These are phyloP conservation scores for Augiades crinisus DNA, from an alignment of 2,888 invertebrate genomes.

Conservation along the genomic window DNA sequence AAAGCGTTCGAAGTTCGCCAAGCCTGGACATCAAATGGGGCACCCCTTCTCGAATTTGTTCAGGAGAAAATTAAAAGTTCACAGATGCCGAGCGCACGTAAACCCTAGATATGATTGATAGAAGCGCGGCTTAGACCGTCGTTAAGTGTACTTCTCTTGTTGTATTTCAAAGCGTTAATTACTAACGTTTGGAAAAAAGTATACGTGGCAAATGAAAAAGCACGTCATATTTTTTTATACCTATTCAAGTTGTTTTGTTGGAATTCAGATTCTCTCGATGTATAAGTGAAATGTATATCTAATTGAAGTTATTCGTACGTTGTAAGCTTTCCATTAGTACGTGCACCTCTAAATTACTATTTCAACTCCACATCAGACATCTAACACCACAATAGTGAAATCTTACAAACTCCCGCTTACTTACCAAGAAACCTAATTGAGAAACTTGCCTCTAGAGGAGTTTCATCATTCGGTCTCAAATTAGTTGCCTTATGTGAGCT, in stretches of 20 bases:
- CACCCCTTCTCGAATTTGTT: slow-evolving; percentile 71
- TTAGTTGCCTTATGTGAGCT: slow-evolving; percentile 35
- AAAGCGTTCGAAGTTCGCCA: slow-evolving; percentile 79
- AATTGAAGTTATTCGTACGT: not conserved
- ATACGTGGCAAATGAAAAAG: no score
- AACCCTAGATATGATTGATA: slow-evolving; percentile 36
- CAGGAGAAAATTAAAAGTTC: slow-evolving; percentile 72
- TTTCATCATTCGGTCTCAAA: slow-evolving; percentile 46
- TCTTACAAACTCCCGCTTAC: slow-evolving; percentile 49
- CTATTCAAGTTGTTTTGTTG: no score
- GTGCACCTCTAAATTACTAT: slow-evolving; percentile 9
- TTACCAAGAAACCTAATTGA: slow-evolving; percentile 39
- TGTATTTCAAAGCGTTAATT: not conserved
- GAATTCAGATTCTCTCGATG: no score
- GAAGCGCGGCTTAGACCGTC: slow-evolving; percentile 18
- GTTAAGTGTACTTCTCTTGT: not conserved
- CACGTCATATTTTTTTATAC: no score
- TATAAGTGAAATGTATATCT: no score
- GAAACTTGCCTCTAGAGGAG: slow-evolving; percentile 44
- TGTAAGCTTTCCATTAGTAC: not conserved
- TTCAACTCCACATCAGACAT: slow-evolving; percentile 22
- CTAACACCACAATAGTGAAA: slow-evolving; percentile 38
- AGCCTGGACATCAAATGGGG: slow-evolving; percentile 76
- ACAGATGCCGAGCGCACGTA: slow-evolving; percentile 50
- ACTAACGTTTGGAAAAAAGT: no score